Percentiles rank a stretch among this genome's conserved stretches.
Evolutionary conservation across 2,113 vertebrate species (phyloP).

Genomic region (Chunga burmeisteri): DNA sequence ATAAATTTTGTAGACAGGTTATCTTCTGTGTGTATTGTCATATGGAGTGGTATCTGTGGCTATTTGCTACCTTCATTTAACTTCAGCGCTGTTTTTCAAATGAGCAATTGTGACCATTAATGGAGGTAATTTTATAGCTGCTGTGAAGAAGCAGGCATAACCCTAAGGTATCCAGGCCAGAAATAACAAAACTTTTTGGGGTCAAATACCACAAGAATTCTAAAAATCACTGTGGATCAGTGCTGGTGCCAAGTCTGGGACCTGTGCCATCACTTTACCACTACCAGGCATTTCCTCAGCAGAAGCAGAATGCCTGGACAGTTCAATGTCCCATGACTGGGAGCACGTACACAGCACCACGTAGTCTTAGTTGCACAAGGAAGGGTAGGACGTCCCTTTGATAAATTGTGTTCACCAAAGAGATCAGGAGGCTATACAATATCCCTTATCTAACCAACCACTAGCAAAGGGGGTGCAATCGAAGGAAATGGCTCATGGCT

Average conservation of each 20-base stretch:
- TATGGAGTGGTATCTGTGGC: neutral
- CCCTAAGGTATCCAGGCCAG: neutral
- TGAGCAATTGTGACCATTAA: neutral
- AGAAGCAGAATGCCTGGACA: neutral
- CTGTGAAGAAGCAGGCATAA: neutral
- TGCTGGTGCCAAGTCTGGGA: neutral
- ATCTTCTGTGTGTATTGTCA: neutral
- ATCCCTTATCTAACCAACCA: slow-evolving; percentile 27
- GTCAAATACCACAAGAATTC: neutral
- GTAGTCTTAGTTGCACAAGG: neutral
- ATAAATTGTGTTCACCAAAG: slow-evolving; percentile 31
- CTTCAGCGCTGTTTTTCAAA: neutral
- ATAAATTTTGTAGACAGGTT: neutral
- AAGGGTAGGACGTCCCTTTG: slow-evolving; percentile 20
- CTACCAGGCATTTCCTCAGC: neutral
- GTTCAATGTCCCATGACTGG: neutral
- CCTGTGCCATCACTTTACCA: neutral
- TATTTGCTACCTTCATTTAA: neutral
- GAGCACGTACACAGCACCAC: slow-evolving; percentile 10
- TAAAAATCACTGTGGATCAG: neutral
- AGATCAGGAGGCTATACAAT: neutral
- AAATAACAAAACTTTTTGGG: neutral
- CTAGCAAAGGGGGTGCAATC: neutral
- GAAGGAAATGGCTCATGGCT: neutral
- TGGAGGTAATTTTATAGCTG: neutral